A percentile compares a stretch with the other conserved stretches of the same genome.
These are phyloP conservation scores for Urechis unicinctus DNA, from an alignment of 2,888 invertebrate genomes.

Conservation along the genomic window DNA sequence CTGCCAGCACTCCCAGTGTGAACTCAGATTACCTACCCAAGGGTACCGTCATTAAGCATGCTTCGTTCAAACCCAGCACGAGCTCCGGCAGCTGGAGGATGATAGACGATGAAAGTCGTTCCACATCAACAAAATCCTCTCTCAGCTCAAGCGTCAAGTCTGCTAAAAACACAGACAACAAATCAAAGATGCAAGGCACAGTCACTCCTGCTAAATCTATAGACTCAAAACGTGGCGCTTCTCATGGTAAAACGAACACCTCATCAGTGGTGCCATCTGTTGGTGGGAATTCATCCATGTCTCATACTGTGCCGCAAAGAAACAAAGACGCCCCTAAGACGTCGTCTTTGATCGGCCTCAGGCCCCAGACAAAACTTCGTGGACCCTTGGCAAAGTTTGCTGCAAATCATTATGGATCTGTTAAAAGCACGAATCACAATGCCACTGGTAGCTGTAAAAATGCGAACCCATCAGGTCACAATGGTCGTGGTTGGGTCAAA, in stretches of 20 bases:
- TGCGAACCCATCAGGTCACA: no score
- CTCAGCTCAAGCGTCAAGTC: no score
- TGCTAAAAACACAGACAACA: not conserved
- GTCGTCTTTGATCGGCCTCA: no score
- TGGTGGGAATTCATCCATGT: not conserved
- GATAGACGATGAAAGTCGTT: slow-evolving; percentile 3
- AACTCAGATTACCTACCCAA: no score
- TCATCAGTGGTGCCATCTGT: not conserved
- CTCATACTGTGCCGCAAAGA: not conserved
- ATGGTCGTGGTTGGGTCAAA: not conserved
- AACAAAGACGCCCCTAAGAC: no score
- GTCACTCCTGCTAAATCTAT: not conserved
- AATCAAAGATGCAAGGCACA: not conserved
- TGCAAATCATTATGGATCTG: not conserved
- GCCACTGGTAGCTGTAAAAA: no score
- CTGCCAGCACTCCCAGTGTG: no score
- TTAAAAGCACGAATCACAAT: no score
- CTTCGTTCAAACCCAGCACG: no score
- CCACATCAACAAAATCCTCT: not conserved
- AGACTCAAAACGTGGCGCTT: not conserved
- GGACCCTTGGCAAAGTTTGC: not conserved
- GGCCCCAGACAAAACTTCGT: no score
- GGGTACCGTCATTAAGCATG: no score
- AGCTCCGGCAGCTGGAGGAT: slow-evolving; percentile 2
- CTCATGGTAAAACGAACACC: not conserved